Conservation (phyloP, 2,113 vertebrate genomes). For the Scartelaos histophorus region DNA sequence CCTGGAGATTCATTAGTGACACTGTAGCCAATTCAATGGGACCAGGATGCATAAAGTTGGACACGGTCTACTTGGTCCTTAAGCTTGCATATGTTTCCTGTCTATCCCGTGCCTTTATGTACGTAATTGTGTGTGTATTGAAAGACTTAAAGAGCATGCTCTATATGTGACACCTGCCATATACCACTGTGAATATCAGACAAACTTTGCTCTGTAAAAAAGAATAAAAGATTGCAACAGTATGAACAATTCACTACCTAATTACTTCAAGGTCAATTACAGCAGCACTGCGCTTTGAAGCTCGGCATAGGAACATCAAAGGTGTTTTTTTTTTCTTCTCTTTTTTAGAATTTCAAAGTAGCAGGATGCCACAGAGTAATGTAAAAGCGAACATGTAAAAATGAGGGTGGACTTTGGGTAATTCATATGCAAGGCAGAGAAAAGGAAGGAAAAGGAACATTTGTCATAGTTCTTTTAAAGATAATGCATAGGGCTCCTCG, state of each 20-base stretch:
- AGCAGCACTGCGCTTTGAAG: conserved; percentile 65
- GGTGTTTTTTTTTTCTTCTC: conserved; percentile 47
- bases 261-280: conserved; percentile 71
- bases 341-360: conserved; percentile 63
- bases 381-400: conserved; percentile 49
- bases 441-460: conserved; percentile 22
- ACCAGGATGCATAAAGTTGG: conserved; percentile 18
- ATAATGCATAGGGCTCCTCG: conserved; percentile 23
- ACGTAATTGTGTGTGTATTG: conserved; percentile 34
- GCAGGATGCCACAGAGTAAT: conserved; percentile 41
- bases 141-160: conserved; percentile 27
- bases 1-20: conserved; percentile 70
- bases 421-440: conserved; percentile 24
- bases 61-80: conserved; percentile 28
- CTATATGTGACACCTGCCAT: conserved; percentile 22
- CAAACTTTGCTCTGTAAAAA: neutral
- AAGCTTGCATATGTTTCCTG: conserved; percentile 7
- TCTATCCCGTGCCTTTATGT: conserved; percentile 25
- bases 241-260: conserved; percentile 60
- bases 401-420: conserved; percentile 41
- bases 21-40: conserved; percentile 63
- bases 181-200: conserved; percentile 18
- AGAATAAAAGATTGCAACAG: conserved; percentile 26
- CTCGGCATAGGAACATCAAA: conserved; percentile 68
- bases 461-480: conserved; percentile 36